Evolutionary conservation across 2,113 vertebrate genomes (phyloP), one percentile per base, ranked within the genome.

Genomic region (Echinops telfairi): DNA sequence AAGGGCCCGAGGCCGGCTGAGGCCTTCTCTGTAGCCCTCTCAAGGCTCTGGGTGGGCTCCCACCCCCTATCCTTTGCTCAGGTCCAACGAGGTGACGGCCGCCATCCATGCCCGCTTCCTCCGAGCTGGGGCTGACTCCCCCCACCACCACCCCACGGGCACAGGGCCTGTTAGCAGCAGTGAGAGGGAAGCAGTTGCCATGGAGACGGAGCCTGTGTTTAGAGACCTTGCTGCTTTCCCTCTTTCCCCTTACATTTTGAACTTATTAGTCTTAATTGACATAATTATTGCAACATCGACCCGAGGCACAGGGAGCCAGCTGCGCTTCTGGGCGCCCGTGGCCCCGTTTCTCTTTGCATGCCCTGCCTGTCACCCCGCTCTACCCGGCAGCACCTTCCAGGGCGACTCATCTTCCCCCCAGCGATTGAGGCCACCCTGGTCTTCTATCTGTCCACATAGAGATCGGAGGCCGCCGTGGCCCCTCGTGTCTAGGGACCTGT

Each of bases 261-360:
- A 95, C 97, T 95, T 96, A 97, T 95, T 97, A 90, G 85, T 97
- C 89, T 94, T 97, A 97, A 97, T 95, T 94, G 96, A 94, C 94
- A 96, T 96, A 92, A 96, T 97, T 92, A 91, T 25, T n/a, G 81
- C 81, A 40, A 36, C 0, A 16, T 23, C 64, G 73, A 43, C 86
- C 31, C 0, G 71, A 77, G 83, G 92, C 60, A 20, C 25, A 2
- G 47, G 75, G 58, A 66, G 23, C 85, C 71, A 86, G 94, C 86
- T 25, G 11, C 4, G 58, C 31, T 22, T 60, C 85, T 76, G 1
- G 3, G 80, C 14, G 40, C 73, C 79, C 12, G 11, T 31, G 14
- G 66, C 90, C 80, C 94, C 81, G 79, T 25, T 84, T 62, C 57
- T 73, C 57, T 43, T 73, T 53, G 3, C 23, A 83, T 77, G 66